Conservation (phyloP, 2,797 vertebrate species). For the Intellagama lesueurii region DNA sequence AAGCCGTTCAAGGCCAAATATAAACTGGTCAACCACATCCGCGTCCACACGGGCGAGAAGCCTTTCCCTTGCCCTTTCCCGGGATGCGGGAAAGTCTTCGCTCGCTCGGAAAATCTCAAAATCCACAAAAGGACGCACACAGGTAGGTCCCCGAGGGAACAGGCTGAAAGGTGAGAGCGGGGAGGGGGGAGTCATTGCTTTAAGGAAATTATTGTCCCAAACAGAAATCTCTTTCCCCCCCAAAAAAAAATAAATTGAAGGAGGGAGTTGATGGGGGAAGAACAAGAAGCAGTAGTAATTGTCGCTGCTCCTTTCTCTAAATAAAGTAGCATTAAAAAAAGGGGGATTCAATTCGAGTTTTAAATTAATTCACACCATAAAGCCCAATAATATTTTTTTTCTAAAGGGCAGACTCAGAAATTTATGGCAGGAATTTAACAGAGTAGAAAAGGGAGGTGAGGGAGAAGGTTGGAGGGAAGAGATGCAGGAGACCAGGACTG, state of each 20-base stretch:
- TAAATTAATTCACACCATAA: neutral
- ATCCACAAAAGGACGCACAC: constrained; percentile 99
- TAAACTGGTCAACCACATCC: constrained; percentile 98
- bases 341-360: neutral
- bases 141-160: constrained; percentile 92
- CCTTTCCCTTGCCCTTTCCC: constrained; percentile 98
- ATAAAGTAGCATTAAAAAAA: neutral
- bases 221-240: neutral
- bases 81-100: constrained; percentile 98
- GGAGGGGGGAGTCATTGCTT: too few relatives aligned
- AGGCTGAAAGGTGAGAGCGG: neutral
- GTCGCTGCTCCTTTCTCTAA: neutral
- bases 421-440: constrained; percentile 33
- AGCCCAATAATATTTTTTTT: neutral
- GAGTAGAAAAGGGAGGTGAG: neutral
- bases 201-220: too few relatives aligned
- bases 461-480: neutral
- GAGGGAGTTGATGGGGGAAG: rapidly evolving
- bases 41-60: constrained; percentile 98
- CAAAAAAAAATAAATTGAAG: too few relatives aligned
- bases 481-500: constrained; percentile 51
- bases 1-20: constrained; percentile 99
- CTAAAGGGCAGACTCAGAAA: constrained; percentile 22
- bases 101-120: constrained; percentile 98
- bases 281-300: rapidly evolving